A percentile compares a stretch with the other conserved stretches of the same genome.
phyloP scores from a whole-genome alignment of 2,888 invertebrate species.

The Diplolepis rosae region DNA sequence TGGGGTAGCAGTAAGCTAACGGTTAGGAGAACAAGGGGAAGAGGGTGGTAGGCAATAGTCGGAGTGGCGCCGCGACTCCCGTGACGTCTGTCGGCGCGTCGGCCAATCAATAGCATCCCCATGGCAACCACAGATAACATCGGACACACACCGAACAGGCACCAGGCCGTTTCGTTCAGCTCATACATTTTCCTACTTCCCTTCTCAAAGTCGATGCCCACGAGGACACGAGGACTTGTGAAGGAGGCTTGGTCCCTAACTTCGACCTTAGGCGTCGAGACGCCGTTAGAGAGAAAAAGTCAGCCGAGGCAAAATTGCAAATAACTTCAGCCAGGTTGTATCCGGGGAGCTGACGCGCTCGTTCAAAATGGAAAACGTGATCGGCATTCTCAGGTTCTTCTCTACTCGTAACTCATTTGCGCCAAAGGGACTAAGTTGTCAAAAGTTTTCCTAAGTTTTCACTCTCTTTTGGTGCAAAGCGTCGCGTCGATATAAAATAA shows the following conservation, averaged over 20 bases:
- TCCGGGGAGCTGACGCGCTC: constrained; percentile 20
- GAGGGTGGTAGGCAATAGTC: constrained; percentile 75
- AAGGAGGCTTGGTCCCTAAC: constrained; percentile 32
- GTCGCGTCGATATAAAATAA: background rate
- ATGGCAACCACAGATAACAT: constrained; percentile 74
- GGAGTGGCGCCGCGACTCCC: constrained; percentile 76
- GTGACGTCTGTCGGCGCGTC: constrained; percentile 75
- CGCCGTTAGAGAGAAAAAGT: constrained; percentile 32
- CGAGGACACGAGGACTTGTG: constrained; percentile 32
- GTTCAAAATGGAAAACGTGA: constrained; percentile 31
- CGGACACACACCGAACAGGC: constrained; percentile 70
- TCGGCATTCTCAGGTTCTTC: constrained; percentile 1
- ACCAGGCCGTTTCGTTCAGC: constrained; percentile 54
- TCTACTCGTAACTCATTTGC: constrained; percentile 13
- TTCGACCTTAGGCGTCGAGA: constrained; percentile 46
- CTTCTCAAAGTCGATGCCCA: constrained; percentile 48
- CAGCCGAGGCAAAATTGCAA: constrained; percentile 22
- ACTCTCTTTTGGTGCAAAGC: constrained; percentile 15
- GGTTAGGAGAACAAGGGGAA: constrained; percentile 58
- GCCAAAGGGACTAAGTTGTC: constrained; percentile 29
- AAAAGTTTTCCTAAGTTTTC: constrained; percentile 18
- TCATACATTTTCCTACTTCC: constrained; percentile 53
- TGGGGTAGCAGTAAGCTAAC: constrained; percentile 48
- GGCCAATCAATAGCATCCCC: constrained; percentile 74
- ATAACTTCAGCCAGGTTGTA: constrained; percentile 10